Base-by-base conservation (phyloP, 2,888 invertebrate species). In the Polydrusus pterygomalis region DNA sequence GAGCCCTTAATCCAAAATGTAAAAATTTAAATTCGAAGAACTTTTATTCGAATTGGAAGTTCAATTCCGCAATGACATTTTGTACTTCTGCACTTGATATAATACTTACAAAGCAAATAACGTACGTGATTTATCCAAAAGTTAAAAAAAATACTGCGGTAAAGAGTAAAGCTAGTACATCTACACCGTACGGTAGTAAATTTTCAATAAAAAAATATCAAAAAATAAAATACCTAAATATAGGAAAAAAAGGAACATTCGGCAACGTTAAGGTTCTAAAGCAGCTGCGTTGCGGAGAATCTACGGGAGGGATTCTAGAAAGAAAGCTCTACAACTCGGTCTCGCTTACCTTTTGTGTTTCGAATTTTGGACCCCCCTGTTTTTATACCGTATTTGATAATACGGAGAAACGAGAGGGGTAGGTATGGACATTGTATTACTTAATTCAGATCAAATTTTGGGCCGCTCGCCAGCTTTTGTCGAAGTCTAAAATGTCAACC, bases 231-330 rank as follows among this genome's bases (percentile, higher is more conserved):
- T 25, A 25, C 25, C 25, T 25, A 25, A 25, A 25, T 25, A 25
- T 25, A 3, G 25, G 25, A 25, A 68, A 40, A 68, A 20, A 54
- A 18, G 1, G 20, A 10, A 62, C 49, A 64, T 40, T 54, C 67
- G 77, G 77, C 77, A 74, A 77, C 74, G 43, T 20, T 11, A 63
- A 25, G 67, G n/a, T 56, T 70, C 18, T 65, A 65, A 30, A 77
- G 75, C 77, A 77, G 75, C 77, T 77, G 77, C 63, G 72, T 65
- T 72, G 75, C 75, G 69, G 30, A 71, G 72, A 75, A 77, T 75
- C 77, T 77, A 77, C 77, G 75, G 77, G 77, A 75, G 77, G 77
- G 77, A 75, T 77, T 77, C 75, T 72, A 75, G 74, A 77, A 75
- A 77, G 77, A 77, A 75, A 75, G 75, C 72, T 73, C 65, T n/a